Conservation (phyloP, 2,888 invertebrate genomes). For the Bugulina stolonifera region DNA sequence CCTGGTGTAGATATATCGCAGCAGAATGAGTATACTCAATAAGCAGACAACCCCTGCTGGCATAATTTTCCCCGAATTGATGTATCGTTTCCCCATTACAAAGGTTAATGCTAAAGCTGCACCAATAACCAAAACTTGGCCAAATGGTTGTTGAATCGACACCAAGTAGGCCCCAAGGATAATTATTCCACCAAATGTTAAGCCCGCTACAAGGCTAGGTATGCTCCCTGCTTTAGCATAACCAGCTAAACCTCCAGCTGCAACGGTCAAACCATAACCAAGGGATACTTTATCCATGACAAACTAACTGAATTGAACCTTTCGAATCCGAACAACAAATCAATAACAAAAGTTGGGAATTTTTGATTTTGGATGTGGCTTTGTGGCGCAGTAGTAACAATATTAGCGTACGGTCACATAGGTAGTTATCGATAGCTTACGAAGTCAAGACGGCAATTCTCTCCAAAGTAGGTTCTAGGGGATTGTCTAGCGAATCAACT, state of each 20-base stretch:
- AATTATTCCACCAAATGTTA: not conserved
- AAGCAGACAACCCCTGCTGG: slow-evolving; percentile 12
- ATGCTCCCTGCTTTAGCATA: slow-evolving; percentile 22
- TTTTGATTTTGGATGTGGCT: too few species aligned
- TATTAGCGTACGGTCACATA: too few species aligned
- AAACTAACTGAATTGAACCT: too few species aligned
- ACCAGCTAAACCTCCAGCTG: slow-evolving; percentile 23
- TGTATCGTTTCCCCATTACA: slow-evolving; percentile 25
- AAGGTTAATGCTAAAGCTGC: not conserved
- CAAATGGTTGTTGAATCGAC: not conserved
- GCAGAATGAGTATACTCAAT: slow-evolving; percentile 13
- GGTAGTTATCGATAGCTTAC: too few species aligned
- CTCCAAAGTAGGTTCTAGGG: too few species aligned
- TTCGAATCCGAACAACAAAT: too few species aligned
- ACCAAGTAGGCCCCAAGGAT: slow-evolving; percentile 3
- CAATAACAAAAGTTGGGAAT: too few species aligned
- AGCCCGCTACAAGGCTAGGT: slow-evolving; percentile 17
- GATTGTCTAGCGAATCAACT: too few species aligned
- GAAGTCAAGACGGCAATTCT: too few species aligned
- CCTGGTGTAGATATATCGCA: slow-evolving; percentile 6
- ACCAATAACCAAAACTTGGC: not conserved
- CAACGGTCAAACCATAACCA: not conserved
- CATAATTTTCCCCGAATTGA: slow-evolving; percentile 21
- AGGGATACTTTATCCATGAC: not conserved
- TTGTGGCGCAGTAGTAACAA: too few species aligned